Evolutionary conservation across 2,888 invertebrate genomes (phyloP).

Genomic region (Napeogenes inachia): DNA sequence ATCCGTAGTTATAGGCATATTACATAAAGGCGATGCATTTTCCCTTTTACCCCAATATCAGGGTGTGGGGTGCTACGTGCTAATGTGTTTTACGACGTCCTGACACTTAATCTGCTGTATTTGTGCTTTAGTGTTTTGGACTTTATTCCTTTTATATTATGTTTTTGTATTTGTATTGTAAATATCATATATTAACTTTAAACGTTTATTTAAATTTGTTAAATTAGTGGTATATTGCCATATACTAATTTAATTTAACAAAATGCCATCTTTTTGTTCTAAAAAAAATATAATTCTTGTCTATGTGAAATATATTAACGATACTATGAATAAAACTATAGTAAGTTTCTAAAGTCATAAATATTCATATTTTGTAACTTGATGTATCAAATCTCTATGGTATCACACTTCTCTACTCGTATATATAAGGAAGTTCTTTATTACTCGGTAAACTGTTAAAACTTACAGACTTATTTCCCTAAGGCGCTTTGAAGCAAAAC

Average conservation of each 20-base stretch:
- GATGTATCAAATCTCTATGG: neutral
- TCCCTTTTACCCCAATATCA: constrained; percentile 60
- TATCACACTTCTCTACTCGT: neutral
- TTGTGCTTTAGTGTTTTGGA: constrained; percentile 37
- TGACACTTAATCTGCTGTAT: constrained; percentile 48
- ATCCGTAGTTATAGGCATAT: constrained; percentile 65
- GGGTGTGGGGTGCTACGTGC: constrained; percentile 60
- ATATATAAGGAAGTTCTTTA: neutral
- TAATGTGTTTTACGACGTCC: constrained; percentile 67
- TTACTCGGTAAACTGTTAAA: constrained; percentile 4
- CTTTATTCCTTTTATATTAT: constrained; percentile 22
- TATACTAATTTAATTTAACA: no score
- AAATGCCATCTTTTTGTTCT: no score
- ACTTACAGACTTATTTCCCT: constrained; percentile 13
- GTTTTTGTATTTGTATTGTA: constrained; percentile 8
- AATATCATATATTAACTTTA: neutral
- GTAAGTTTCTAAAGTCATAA: no score
- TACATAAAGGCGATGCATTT: constrained; percentile 73
- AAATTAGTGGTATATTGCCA: no score
- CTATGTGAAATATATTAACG: no score
- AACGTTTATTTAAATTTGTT: no score
- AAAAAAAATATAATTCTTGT: no score
- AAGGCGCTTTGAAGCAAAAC: constrained; percentile 6
- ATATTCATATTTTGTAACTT: no score
- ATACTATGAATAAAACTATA: no score